Percentiles rank a stretch among this genome's conserved stretches.
Conservation (phyloP, 2,113 vertebrate species). For the Indicator maculatus region DNA sequence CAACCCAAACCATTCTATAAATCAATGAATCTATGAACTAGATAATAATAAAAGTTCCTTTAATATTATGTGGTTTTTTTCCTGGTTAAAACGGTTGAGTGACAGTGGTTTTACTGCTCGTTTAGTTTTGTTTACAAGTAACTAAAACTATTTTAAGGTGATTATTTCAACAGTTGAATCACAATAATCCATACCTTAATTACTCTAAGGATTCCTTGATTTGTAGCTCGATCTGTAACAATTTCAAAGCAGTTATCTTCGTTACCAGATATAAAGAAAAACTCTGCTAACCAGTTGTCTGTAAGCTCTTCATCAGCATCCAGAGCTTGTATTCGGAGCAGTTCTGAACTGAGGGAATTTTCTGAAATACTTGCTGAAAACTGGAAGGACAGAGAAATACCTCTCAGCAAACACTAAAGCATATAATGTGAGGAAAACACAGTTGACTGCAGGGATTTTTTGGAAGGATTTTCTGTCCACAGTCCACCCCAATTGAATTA, state of each 20-base stretch:
- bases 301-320: conserved; percentile 83
- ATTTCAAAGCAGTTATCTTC: conserved; percentile 89
- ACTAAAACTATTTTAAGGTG: neutral
- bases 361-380: conserved; percentile 85
- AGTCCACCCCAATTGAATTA: neutral
- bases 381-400: conserved; percentile 74
- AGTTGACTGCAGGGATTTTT: too few relatives aligned
- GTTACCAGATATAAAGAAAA: conserved; percentile 87
- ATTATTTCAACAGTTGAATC: neutral
- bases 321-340: conserved; percentile 83
- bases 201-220: conserved; percentile 88
- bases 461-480: neutral
- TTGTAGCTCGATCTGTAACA: conserved; percentile 83
- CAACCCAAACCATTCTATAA: too few relatives aligned
- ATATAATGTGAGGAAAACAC: neutral
- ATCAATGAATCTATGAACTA: neutral
- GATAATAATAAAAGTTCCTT: neutral
- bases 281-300: conserved; percentile 86
- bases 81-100: neutral
- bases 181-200: conserved; percentile 74
- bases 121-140: neutral
- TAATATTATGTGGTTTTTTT: neutral
- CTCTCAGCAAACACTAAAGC: neutral
- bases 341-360: conserved; percentile 82
- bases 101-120: neutral